Evolutionary conservation across 2,797 vertebrate genomes (phyloP), one percentile per base, ranked within the genome.

Genomic region (Centroberyx gerrardi): DNA sequence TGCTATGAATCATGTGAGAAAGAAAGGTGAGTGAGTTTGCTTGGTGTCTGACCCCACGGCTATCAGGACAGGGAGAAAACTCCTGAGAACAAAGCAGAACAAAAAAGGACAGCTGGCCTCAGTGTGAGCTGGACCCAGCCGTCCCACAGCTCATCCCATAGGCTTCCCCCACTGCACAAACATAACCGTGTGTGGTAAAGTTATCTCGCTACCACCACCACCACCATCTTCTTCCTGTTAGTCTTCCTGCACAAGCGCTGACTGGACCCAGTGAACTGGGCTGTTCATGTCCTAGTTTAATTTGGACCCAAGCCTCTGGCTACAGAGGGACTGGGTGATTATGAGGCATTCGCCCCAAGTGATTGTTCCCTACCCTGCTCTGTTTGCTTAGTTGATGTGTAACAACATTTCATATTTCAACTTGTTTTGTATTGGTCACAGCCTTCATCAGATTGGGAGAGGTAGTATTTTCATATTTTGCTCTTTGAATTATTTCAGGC

Each of bases 71-170:
- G 65, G 72, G 76, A 76, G 64, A 55, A 29, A 38, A 81, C 70
- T 31, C 29, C 70, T 69, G 73, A 84, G 61, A 74, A 83, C 14
- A 80, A 65, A 81, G 71, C 8, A 22, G 51, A 76, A 80, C 51
- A 22, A 58, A 74, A 70, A 82, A 52, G 42, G 38, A 82, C 1
- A 76, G 70, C 7, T 10, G 56, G 79, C 8, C 68, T 84, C 84
- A 80, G 59, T 65, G 72, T 78, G 67, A 88, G 82, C 83, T 86
- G 83, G 62, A 90, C 85, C 84, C 89, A 93, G 88, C 87, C 87
- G 62, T 82, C 88, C 84, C 88, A 70, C 70, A 29, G 22, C 78
- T 71, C 68, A 85, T 85, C 84, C 69, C 54, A 22, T 17, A 58
- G 63, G 28, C 38, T 60, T 68, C 51, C 66, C 18, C 53, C 38